Conservation (phyloP, 1,140 invertebrate species). For the Uloborus diversus region DNA sequence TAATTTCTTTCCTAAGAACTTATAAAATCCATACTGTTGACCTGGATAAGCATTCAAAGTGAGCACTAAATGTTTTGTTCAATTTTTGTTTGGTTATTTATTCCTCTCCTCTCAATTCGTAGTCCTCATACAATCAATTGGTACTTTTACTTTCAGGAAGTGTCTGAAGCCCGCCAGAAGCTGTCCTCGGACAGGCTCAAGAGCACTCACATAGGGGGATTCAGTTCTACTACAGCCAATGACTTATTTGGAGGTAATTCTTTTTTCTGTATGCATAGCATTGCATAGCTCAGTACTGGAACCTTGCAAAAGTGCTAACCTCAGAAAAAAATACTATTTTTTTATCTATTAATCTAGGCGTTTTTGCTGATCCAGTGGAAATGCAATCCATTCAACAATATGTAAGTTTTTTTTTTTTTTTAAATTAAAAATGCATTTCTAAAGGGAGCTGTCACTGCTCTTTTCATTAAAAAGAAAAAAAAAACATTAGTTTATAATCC, state of each 20-base stretch:
- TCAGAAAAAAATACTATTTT: not conserved
- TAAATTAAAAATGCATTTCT: no score
- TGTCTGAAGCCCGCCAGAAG: slow-evolving; percentile 43
- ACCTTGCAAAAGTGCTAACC: not conserved
- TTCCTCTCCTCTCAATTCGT: no score
- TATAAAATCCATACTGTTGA: no score
- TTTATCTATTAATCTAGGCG: not conserved
- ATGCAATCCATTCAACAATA: slow-evolving; percentile 32
- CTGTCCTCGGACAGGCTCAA: slow-evolving; percentile 24
- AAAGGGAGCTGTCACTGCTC: no score
- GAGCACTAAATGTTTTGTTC: no score
- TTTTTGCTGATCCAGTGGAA: slow-evolving; percentile 43
- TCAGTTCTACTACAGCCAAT: slow-evolving; percentile 46
- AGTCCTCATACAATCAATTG: no score
- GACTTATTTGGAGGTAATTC: slow-evolving; percentile 49
- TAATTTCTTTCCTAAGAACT: no score
- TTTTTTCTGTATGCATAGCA: not conserved
- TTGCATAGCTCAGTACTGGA: not conserved
- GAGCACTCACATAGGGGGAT: slow-evolving; percentile 40
- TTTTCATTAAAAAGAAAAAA: not conserved
- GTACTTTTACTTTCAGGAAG: slow-evolving; percentile 29
- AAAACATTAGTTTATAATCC: not conserved
- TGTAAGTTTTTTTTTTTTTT: slow-evolving; percentile 41
- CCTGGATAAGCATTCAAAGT: no score
- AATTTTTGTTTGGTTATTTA: no score